A percentile compares a stretch with the other conserved stretches of the same genome.
Conservation (phyloP, 2,113 vertebrate genomes). For the Notothenia rossii region DNA sequence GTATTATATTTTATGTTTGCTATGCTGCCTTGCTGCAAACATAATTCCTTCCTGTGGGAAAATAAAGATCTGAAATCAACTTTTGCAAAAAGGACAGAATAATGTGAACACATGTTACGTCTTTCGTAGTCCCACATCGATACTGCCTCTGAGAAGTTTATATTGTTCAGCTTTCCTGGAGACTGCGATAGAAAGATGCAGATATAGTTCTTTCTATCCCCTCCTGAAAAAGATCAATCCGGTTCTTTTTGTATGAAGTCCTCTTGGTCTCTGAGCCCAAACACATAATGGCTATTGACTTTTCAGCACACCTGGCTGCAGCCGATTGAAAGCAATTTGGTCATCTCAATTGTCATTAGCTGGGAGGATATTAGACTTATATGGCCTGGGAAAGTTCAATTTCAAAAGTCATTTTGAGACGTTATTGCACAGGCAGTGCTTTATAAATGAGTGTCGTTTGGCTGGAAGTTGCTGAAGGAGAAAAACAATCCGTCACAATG, state of each 20-base stretch:
- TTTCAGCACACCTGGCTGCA: slow-evolving; percentile 34
- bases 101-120: neutral
- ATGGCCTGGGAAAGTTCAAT: slow-evolving; percentile 50
- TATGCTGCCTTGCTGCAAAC: neutral
- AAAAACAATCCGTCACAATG: neutral
- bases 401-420: slow-evolving; percentile 43
- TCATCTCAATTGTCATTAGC: slow-evolving; percentile 53
- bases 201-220: neutral
- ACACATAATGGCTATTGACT: slow-evolving; percentile 47
- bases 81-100: neutral
- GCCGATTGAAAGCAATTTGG: slow-evolving; percentile 35
- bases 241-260: slow-evolving; percentile 14
- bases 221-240: neutral
- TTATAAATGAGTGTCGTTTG: slow-evolving; percentile 42
- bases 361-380: slow-evolving; percentile 54
- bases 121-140: neutral
- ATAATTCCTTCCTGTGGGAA: neutral
- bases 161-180: neutral
- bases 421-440: slow-evolving; percentile 15
- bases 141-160: neutral
- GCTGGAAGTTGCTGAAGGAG: slow-evolving; percentile 16
- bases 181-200: neutral
- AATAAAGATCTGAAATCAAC: neutral
- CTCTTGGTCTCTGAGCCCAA: slow-evolving; percentile 2
- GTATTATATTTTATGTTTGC: neutral